Evolutionary conservation across 2,113 vertebrate species (phyloP), one percentile per base, ranked within the genome.

Genomic region (Myodes glareolus): DNA sequence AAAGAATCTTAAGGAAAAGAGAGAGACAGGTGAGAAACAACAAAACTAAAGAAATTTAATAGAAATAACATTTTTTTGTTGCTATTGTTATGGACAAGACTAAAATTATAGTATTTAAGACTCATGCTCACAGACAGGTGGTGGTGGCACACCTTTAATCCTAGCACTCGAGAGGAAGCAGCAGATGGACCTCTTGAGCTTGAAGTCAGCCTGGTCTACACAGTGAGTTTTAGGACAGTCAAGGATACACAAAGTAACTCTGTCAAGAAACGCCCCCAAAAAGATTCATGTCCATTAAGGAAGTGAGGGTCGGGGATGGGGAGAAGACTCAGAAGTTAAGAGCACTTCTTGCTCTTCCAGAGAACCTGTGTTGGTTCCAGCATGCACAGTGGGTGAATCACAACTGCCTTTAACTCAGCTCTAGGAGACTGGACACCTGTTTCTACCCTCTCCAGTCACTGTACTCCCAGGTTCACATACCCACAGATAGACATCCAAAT

Each of bases 1-100:
- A n/a, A 95, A 95, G 36, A 77, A 50, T 61, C 67, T 91, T 31
- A 13, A 63, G 93, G 39, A 2, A 80, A 94, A 68, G 39, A 39
- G 21, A 47, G 61, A 23, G 7, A 73, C 2, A 85, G n/a, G 85
- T 19, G 39, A 16, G 89, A 77, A 72, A 21, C 19, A 73, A 21
- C 76, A 73, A 63, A 63, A 92, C 90, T 47, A 77, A 96, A 88
- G 12, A 94, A 23, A 68, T n/a, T 42, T 90, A 72, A 77, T 10
- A 7, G 91, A 92, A 89, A 81, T 77, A 93, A 68, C 7, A 65
- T 6, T 31, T 55, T 55, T 55, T 80, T 72, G 70, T 72, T 73
- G 70, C 21, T 75, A 27, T 93, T 61, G 87, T 93, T 50, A 65
- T 50, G 33, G 29, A 27, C 10, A 80, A 85, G 4, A 81, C 25